Percentiles rank a stretch among this genome's conserved stretches.
phyloP scores from a whole-genome alignment of 2,797 vertebrate species.

The Brachyalestes nurse region DNA sequence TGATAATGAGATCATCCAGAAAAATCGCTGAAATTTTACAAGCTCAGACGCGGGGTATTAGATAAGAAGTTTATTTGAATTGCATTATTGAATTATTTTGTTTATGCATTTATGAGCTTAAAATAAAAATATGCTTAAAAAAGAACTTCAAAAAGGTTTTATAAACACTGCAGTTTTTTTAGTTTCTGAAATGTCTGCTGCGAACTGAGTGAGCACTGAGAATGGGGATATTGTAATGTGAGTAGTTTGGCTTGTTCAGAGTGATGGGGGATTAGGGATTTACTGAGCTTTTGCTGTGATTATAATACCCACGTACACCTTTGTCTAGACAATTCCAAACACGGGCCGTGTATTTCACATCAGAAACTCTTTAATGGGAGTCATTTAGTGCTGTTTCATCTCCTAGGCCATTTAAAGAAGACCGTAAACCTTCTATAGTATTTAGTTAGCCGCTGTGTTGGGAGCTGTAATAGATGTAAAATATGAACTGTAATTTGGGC shows the following conservation, averaged over 20 bases:
- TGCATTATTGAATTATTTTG: no score
- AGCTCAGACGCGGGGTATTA: background rate
- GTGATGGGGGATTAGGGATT: background rate
- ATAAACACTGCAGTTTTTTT: background rate
- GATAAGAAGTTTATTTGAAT: background rate
- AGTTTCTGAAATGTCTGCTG: background rate
- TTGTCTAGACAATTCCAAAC: background rate
- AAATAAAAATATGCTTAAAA: background rate
- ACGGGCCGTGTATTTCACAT: background rate
- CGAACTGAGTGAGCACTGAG: background rate
- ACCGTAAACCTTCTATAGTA: background rate
- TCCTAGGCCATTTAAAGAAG: background rate
- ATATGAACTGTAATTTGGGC: background rate
- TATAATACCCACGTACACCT: background rate
- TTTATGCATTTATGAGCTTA: background rate
- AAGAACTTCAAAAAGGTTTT: background rate
- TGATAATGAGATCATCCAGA: background rate
- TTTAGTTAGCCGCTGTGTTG: background rate
- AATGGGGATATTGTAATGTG: background rate
- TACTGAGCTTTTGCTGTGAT: background rate
- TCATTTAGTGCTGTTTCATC: background rate
- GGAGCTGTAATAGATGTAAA: background rate
- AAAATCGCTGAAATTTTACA: background rate
- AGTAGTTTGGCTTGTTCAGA: background rate
- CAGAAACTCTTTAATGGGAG: background rate